phyloP scores from a whole-genome alignment of 2,113 vertebrate genomes.

The Lepus timidus region DNA sequence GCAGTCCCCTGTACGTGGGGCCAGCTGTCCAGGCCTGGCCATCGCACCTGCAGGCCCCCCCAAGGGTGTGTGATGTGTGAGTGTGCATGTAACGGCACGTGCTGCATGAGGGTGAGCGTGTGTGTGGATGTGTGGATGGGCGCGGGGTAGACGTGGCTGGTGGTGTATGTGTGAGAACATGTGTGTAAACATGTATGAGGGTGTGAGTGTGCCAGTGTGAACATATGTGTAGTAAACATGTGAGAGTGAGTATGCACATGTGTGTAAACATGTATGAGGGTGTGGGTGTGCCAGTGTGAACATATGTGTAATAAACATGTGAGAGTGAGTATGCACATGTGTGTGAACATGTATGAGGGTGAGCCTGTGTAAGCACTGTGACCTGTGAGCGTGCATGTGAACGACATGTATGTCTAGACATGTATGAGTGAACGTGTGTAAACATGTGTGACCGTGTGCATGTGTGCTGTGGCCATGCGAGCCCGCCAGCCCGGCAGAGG shows the following conservation, averaged over 20 bases:
- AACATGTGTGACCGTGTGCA: accelerated
- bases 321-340: neutral
- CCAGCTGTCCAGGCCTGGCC: neutral
- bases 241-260: no score
- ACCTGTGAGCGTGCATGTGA: no score
- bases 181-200: no score
- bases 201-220: neutral
- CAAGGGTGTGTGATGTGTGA: no score
- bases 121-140: neutral
- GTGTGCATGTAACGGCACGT: no score
- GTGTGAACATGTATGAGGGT: no score
- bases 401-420: no score
- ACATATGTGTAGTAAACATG: neutral
- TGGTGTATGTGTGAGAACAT: neutral
- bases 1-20: neutral
- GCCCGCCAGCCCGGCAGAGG: neutral
- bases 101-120: neutral
- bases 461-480: neutral
- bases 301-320: no score
- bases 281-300: no score
- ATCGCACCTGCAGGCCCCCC: no score
- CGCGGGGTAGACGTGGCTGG: neutral
- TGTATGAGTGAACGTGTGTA: no score
- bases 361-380: neutral
- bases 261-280: no score